phyloP scores from a whole-genome alignment of 2,888 invertebrate species.

The Melieria crassipennis region DNA sequence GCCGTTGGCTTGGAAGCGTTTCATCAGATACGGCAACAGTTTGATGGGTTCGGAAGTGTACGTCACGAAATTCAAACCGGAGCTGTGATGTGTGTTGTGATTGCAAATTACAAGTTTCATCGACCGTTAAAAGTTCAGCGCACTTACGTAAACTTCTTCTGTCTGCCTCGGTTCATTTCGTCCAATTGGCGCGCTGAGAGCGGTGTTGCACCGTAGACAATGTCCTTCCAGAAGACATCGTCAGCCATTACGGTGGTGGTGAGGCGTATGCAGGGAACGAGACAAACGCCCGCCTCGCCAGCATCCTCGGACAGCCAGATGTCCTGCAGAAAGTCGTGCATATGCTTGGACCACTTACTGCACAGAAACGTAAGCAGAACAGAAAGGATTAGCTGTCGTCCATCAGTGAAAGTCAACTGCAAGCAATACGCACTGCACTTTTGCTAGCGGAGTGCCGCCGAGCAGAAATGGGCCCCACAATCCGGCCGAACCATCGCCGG shows the following conservation, averaged over 20 bases:
- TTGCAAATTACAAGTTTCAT: constrained; percentile 4
- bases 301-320: constrained; percentile 71
- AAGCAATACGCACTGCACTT: constrained; percentile 67
- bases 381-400: not conserved
- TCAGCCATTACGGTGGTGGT: constrained; percentile 54
- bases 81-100: constrained; percentile 60
- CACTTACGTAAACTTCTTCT: constrained; percentile 64
- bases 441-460: constrained; percentile 68
- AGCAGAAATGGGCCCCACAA: constrained; percentile 78
- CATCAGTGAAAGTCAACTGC: too few species aligned
- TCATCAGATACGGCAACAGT: constrained; percentile 75
- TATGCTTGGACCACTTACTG: constrained; percentile 75
- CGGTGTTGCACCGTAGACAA: constrained; percentile 65
- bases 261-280: constrained; percentile 65
- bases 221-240: constrained; percentile 64
- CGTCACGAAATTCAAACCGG: constrained; percentile 73
- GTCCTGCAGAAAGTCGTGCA: constrained; percentile 70
- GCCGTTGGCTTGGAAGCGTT: constrained; percentile 70
- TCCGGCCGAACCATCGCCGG: constrained; percentile 82
- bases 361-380: constrained; percentile 41
- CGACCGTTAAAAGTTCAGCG: not conserved
- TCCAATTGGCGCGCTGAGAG: constrained; percentile 60
- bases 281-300: constrained; percentile 67
- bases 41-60: constrained; percentile 74
- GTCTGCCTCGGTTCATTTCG: constrained; percentile 58